Evolutionary conservation across 92 coral and sea anemone genomes (phyloP).

Genomic region (Bergia sp.): DNA sequence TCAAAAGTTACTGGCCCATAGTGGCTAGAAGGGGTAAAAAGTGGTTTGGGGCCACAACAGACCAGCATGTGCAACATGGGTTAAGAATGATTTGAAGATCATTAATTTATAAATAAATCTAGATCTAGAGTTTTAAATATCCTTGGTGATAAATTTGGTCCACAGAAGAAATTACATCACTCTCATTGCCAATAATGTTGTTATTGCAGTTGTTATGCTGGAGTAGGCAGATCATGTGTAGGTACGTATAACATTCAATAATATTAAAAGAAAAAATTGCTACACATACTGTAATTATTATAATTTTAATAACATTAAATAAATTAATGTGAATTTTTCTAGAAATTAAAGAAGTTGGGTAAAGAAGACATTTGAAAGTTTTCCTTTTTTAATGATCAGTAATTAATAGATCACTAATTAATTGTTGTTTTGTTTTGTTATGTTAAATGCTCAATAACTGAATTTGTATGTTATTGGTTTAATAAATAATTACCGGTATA

Average conservation of each 20-base stretch:
- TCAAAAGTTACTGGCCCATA: no score
- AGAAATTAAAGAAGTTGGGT: not conserved
- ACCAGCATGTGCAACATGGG: no score
- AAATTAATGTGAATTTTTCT: not conserved
- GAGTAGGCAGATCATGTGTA: slow-evolving; percentile 78
- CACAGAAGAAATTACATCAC: not conserved
- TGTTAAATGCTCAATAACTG: no score
- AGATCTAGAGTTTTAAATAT: not conserved
- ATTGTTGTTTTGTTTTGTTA: no score
- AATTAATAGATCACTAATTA: no score
- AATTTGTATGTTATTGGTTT: no score
- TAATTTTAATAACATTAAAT: not conserved
- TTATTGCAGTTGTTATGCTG: slow-evolving; percentile 63
- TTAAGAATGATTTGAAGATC: not conserved
- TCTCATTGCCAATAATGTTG: slow-evolving; percentile 1
- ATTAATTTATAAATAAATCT: not conserved
- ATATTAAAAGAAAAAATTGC: not conserved
- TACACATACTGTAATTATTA: no score
- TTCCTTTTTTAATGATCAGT: no score
- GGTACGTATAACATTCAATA: slow-evolving; percentile 52
- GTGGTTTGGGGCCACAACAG: no score
- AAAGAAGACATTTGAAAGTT: no score
- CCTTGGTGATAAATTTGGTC: not conserved
- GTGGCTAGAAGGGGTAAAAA: no score
- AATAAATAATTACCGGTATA: no score